Base-by-base conservation (phyloP, 2,113 vertebrate genomes). In the Lates calcarifer region DNA sequence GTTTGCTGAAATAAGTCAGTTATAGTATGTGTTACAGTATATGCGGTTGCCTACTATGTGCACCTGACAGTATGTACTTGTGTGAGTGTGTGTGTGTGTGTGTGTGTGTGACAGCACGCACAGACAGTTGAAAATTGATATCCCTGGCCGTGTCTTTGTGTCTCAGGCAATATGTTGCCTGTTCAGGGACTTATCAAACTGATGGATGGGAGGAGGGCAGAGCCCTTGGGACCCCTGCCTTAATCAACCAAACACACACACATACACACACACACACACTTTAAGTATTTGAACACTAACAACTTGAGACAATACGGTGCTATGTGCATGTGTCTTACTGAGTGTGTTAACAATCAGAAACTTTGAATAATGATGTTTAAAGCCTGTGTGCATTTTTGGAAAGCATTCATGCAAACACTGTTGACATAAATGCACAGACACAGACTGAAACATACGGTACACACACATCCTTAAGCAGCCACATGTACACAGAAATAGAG, bases 101-200 rank as follows among this genome's bases (percentile, higher is more conserved):
- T 74, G 63, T 20, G 55, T 66, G 94, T 92, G 94, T 94, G 95
- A 95, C 93, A 82, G 91, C 90, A 94, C 93, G 69, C 58, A 55
- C 9, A 66, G 74, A 95, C 95, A 95, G 94, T 90, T 69, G 92
- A 96, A 97, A 97, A 97, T 95, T 96, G 95, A 98, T 97, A 96
- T 95, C 95, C 95, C 93, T 94, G 92, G 94, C 94, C 91, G 88
- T 96, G 95, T 91, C 94, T 93, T 71, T 83, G 68, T 20, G 94
- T 96, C 96, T 96, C 95, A 96, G 95, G 95, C 97, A 98, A 96
- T 97, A 96, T 96, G 96, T 96, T 97, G 95, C 94, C 96, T 96
- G 81, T 97, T 97, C 96, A 95, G 94, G 94, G 95, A 94, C 95
- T 96, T 96, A 97, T 97, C 96, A 97, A 94, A 93, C 94, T 97